phyloP scores from a whole-genome alignment of 2,113 vertebrate genomes.

The Pelecanus crispus region DNA sequence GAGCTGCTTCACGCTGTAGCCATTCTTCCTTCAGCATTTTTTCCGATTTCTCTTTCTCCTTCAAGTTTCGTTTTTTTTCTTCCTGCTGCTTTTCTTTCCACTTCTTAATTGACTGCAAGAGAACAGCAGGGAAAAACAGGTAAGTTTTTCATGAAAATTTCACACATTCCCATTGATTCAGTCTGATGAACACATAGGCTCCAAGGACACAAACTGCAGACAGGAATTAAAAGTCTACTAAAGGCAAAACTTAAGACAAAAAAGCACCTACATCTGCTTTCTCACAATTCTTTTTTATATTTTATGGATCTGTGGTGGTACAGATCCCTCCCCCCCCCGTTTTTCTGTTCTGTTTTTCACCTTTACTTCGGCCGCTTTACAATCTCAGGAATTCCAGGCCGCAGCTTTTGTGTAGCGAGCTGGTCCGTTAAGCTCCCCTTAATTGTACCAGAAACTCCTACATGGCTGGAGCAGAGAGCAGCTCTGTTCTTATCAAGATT shows the following conservation, averaged over 20 bases:
- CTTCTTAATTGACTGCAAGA: conserved; percentile 80
- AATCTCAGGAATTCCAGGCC: too few species aligned
- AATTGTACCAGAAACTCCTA: too few species aligned
- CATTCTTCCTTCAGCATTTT: conserved; percentile 31
- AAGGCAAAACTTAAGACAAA: not conserved
- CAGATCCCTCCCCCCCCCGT: too few species aligned
- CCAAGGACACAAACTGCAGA: not conserved
- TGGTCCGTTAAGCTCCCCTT: too few species aligned
- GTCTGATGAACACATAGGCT: not conserved
- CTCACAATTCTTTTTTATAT: not conserved
- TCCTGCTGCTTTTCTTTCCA: conserved; percentile 81
- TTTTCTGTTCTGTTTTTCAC: too few species aligned
- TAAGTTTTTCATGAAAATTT: not conserved
- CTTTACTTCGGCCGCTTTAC: too few species aligned
- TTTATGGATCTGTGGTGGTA: too few species aligned
- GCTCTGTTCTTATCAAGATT: too few species aligned
- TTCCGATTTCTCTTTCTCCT: conserved; percentile 69
- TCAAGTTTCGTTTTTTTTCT: conserved; percentile 69
- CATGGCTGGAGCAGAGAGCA: too few species aligned
- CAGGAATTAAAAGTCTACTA: not conserved
- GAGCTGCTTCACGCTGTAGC: conserved; percentile 44
- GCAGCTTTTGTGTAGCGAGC: too few species aligned
- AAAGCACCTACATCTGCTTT: not conserved
- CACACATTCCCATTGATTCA: not conserved
- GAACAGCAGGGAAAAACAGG: not conserved